Conservation (phyloP, 2,797 vertebrate genomes). For the Oreonectes daqikongensis region DNA sequence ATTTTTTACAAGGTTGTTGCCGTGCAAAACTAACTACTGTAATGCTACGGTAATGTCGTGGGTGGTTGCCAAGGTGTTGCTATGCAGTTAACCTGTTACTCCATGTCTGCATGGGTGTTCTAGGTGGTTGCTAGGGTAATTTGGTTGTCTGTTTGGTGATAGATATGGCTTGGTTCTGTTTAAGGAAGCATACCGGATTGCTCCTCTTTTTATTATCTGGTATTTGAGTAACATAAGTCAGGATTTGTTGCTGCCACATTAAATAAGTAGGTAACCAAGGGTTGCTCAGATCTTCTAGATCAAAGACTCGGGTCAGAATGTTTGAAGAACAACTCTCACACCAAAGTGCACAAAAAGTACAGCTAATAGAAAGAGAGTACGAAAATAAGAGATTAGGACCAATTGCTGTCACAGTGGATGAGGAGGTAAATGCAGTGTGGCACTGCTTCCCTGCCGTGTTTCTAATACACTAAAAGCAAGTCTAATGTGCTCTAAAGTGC, state of each 20-base stretch:
- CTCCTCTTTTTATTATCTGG: no score
- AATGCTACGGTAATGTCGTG: no score
- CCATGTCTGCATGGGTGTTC: no score
- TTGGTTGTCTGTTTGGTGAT: no score
- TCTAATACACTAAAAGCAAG: slow-evolving; percentile 52
- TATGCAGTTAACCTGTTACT: no score
- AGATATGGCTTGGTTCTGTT: no score
- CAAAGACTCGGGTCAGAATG: slow-evolving; percentile 1
- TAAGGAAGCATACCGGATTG: no score
- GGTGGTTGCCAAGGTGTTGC: no score
- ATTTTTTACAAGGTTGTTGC: no score
- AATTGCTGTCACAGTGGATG: slow-evolving; percentile 3
- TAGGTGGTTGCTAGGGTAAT: no score
- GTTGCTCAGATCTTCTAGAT: neutral
- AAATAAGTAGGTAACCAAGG: neutral
- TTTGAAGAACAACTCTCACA: slow-evolving; percentile 4
- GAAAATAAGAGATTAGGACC: neutral
- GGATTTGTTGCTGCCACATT: neutral
- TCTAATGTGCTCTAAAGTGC: slow-evolving; percentile 44
- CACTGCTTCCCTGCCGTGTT: slow-evolving; percentile 58
- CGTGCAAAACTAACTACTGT: no score
- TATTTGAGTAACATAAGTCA: neutral
- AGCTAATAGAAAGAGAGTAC: neutral
- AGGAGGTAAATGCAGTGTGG: slow-evolving; percentile 53
- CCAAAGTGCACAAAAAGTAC: neutral